Percentiles rank a stretch among this genome's conserved stretches.
Conservation (phyloP, 2,113 vertebrate species). For the Anseranas semipalmata region DNA sequence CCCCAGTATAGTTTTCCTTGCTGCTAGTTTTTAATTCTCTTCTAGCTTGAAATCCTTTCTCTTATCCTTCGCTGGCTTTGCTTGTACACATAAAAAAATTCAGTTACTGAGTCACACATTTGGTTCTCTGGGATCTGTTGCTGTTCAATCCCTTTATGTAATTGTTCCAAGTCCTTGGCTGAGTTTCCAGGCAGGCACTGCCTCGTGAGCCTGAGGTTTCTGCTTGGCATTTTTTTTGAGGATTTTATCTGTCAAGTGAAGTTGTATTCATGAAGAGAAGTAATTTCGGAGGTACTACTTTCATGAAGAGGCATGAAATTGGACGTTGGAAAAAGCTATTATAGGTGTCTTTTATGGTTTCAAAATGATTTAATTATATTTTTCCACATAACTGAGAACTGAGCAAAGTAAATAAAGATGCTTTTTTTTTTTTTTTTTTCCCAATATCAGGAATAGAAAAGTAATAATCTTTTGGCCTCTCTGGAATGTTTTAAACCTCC, state of each 20-base stretch:
- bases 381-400: neutral
- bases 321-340: constrained; percentile 34
- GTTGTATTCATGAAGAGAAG: constrained; percentile 41
- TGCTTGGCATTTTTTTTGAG: constrained; percentile 50
- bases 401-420: constrained; percentile 28
- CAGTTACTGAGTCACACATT: neutral
- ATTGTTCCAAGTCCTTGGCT: constrained; percentile 53
- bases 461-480: neutral
- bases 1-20: neutral
- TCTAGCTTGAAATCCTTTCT: neutral
- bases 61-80: neutral
- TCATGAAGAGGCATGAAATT: constrained; percentile 68
- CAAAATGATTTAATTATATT: constrained; percentile 62
- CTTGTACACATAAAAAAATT: neutral
- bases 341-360: constrained; percentile 43
- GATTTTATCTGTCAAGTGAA: constrained; percentile 63
- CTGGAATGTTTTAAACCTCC: neutral
- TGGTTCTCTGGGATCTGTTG: neutral
- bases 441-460: neutral
- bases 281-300: constrained; percentile 58
- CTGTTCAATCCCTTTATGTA: neutral
- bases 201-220: constrained; percentile 11
- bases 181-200: constrained; percentile 7
- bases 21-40: neutral
- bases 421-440: neutral